Evolutionary conservation across 2,113 vertebrate genomes (phyloP).

Genomic region (Anthoscopus minutus): DNA sequence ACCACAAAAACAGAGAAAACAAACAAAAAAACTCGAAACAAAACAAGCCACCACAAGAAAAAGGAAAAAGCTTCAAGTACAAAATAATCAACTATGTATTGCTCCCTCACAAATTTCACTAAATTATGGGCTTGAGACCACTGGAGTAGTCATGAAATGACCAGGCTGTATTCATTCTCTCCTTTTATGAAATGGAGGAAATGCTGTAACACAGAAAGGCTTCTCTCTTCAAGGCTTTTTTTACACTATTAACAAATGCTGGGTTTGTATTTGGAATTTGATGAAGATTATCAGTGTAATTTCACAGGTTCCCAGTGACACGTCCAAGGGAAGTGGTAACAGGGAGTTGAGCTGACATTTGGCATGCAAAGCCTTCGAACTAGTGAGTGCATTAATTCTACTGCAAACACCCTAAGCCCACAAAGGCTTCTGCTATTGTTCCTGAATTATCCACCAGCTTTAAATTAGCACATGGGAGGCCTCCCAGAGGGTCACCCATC

Average conservation of each 20-base stretch:
- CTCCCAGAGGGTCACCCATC: background rate
- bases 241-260: background rate
- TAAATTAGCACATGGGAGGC: background rate
- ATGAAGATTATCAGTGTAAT: background rate
- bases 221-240: background rate
- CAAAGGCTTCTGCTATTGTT: background rate
- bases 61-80: background rate
- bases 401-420: constrained; percentile 18
- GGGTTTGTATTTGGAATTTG: background rate
- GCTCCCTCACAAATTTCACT: background rate
- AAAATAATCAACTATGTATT: background rate
- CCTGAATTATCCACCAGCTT: constrained; percentile 13
- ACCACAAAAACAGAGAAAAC: background rate
- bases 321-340: background rate
- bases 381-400: constrained; percentile 2
- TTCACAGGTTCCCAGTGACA: background rate
- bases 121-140: background rate
- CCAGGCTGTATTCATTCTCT: background rate
- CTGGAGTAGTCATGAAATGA: background rate
- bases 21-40: background rate
- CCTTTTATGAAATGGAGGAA: background rate
- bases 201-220: background rate
- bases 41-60: background rate
- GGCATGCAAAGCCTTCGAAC: constrained; percentile 21
- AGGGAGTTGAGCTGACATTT: background rate